Conservation (phyloP, 2,113 vertebrate species). For the Scortum barcoo region DNA sequence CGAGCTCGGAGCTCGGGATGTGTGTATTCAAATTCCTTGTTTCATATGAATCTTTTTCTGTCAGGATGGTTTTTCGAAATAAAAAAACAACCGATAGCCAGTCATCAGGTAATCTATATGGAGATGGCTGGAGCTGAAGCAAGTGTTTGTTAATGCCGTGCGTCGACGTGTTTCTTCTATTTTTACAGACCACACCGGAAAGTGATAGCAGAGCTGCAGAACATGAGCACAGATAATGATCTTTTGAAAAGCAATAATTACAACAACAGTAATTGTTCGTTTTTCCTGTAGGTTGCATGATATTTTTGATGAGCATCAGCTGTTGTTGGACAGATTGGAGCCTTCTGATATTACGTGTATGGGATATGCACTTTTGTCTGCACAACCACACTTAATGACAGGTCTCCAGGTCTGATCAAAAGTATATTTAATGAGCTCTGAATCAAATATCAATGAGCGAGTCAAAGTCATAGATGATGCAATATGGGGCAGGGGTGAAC, state of each 20-base stretch:
- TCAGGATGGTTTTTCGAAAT: too few species aligned
- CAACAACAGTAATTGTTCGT: too few species aligned
- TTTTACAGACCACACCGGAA: neutral
- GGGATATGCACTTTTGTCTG: neutral
- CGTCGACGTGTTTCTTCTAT: neutral
- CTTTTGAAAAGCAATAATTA: neutral
- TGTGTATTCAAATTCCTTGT: constrained; percentile 9
- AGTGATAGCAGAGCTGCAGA: neutral
- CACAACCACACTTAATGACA: neutral
- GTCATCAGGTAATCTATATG: neutral
- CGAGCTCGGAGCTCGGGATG: neutral
- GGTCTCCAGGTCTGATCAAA: neutral
- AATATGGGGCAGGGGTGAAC: neutral
- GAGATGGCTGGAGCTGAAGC: neutral
- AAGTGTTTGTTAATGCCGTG: neutral
- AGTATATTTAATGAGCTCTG: constrained; percentile 4
- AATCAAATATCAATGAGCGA: neutral
- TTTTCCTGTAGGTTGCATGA: neutral
- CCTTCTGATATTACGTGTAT: neutral
- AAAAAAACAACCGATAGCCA: too few species aligned
- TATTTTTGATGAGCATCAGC: neutral
- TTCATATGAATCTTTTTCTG: constrained; percentile 6
- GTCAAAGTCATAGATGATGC: neutral
- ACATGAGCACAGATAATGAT: neutral
- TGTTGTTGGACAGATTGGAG: constrained; percentile 3